phyloP scores from a whole-genome alignment of 1,140 invertebrate species.

The Triops cancriformis region DNA sequence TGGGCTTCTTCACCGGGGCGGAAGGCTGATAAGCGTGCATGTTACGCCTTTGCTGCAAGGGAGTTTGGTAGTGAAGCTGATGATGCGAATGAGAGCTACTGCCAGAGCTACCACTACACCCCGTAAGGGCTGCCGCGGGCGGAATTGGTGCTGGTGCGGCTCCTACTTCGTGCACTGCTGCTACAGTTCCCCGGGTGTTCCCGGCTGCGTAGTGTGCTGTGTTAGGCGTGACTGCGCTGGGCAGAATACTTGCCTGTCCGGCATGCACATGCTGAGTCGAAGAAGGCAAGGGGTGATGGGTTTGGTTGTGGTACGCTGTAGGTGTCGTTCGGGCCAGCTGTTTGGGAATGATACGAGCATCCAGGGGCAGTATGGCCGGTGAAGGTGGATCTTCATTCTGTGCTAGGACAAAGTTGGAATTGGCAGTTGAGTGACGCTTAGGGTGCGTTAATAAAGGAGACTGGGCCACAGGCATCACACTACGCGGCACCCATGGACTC shows the following conservation, averaged over 20 bases:
- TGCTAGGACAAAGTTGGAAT: constrained; percentile 49
- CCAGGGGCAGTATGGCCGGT: constrained; percentile 69
- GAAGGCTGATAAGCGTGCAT: constrained; percentile 21
- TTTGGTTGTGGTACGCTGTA: background rate
- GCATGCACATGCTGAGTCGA: background rate
- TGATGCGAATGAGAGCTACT: constrained; percentile 40
- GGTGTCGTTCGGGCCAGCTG: constrained; percentile 44
- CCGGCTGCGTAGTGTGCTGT: background rate
- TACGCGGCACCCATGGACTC: constrained; percentile 29
- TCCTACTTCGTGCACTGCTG: background rate
- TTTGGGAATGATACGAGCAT: constrained; percentile 76
- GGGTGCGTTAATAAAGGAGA: constrained; percentile 25
- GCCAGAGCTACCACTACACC: constrained; percentile 45
- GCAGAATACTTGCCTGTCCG: background rate
- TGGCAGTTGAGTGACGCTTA: constrained; percentile 47
- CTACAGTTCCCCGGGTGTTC: background rate
- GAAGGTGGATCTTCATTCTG: constrained; percentile 36
- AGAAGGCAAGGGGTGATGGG: background rate
- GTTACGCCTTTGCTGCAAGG: constrained; percentile 14
- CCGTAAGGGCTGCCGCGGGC: background rate
- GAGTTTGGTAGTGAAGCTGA: constrained; percentile 27
- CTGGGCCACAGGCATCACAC: constrained; percentile 29
- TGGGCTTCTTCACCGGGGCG: constrained; percentile 26
- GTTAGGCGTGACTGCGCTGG: background rate
- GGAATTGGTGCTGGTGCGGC: background rate